Evolutionary conservation across 1,140 invertebrate species (phyloP).

Genomic region (Andricus grossulariae): DNA sequence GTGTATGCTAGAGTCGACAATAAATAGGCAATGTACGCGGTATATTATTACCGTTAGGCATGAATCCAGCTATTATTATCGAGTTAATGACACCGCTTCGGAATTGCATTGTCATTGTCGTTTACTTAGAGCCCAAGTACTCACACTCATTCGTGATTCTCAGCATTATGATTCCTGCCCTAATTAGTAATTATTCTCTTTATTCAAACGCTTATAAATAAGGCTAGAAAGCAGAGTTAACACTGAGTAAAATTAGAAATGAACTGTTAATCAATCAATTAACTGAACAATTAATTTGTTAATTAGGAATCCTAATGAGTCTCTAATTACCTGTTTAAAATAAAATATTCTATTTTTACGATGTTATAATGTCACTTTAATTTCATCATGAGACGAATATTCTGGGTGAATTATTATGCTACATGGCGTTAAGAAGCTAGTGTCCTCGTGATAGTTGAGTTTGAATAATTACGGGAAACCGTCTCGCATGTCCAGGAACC

Average conservation of each 20-base stretch:
- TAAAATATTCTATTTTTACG: neutral
- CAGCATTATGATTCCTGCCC: constrained; percentile 1
- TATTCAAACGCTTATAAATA: neutral
- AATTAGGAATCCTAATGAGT: too few species aligned
- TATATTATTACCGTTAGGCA: constrained; percentile 24
- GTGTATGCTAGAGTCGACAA: constrained; percentile 26
- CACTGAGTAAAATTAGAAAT: too few species aligned
- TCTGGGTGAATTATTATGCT: constrained; percentile 15
- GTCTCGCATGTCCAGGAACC: constrained; percentile 5
- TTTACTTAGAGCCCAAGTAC: constrained; percentile 17
- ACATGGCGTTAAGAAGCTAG: constrained; percentile 25
- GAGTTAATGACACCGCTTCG: constrained; percentile 23
- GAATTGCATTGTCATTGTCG: constrained; percentile 21
- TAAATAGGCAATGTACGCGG: constrained; percentile 19
- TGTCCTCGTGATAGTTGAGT: neutral
- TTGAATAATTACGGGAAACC: constrained; percentile 14
- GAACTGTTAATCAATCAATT: too few species aligned
- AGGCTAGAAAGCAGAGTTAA: too few species aligned
- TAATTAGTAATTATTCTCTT: constrained; percentile 9
- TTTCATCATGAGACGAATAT: constrained; percentile 1
- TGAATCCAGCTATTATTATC: constrained; percentile 14
- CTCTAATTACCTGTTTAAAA: neutral
- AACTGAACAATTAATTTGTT: too few species aligned
- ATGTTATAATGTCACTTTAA: neutral
- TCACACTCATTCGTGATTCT: constrained; percentile 5